These are phyloP conservation scores for Pandion haliaetus DNA, from an alignment of 2,113 vertebrate species.

Conservation along the genomic window DNA sequence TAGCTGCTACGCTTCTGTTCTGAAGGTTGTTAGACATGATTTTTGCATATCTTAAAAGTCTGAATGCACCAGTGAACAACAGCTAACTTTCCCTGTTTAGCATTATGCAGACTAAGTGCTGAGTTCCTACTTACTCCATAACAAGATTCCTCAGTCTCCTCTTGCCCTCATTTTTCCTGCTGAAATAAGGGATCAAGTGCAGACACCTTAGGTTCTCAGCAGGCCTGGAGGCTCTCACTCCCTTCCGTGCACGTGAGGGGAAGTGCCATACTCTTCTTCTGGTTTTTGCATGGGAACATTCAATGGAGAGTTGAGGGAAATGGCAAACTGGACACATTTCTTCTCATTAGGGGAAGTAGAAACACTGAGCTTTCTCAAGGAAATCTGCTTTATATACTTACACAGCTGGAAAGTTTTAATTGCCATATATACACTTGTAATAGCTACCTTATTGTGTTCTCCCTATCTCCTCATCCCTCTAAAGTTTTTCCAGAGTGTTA, in stretches of 20 bases:
- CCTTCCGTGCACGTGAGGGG: accelerated
- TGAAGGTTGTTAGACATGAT: not conserved
- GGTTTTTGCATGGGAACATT: not conserved
- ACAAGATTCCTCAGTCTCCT: not conserved
- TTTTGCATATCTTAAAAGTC: slow-evolving; percentile 16
- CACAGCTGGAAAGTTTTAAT: not conserved
- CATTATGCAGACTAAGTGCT: not conserved
- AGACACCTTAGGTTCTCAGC: not conserved
- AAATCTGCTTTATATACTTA: not conserved
- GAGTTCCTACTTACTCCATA: not conserved
- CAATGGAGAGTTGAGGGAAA: not conserved
- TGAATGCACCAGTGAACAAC: not conserved
- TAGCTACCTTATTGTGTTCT: not conserved
- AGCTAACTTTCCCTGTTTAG: not conserved
- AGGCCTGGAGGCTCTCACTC: not conserved
- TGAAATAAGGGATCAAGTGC: not conserved
- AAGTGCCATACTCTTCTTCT: not conserved
- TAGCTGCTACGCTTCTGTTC: not conserved
- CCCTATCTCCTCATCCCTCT: not conserved
- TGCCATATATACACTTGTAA: not conserved
- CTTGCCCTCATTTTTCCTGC: not conserved
- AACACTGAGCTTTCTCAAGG: not conserved
- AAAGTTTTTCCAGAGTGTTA: not conserved
- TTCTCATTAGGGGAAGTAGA: not conserved
- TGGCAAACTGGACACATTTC: not conserved